Conservation (phyloP, 1,140 invertebrate species). For the Hycleus phaleratus region DNA sequence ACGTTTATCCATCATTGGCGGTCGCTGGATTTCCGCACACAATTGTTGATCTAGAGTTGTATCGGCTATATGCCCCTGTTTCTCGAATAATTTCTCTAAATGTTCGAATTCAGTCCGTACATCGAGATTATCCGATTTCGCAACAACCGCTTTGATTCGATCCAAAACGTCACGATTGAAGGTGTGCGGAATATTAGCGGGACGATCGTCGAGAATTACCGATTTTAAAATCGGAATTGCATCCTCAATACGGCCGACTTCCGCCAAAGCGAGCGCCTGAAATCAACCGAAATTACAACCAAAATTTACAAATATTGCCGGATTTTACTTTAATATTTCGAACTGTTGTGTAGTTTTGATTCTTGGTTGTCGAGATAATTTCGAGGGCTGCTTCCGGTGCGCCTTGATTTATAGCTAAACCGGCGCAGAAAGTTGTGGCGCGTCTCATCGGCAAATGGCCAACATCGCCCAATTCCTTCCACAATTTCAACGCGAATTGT, state of each 20-base stretch:
- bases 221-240: slow-evolving; percentile 51
- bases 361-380: slow-evolving; percentile 46
- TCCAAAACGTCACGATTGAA: slow-evolving; percentile 48
- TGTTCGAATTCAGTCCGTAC: slow-evolving; percentile 40
- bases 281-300: slow-evolving; percentile 6
- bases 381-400: slow-evolving; percentile 59
- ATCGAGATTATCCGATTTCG: slow-evolving; percentile 36
- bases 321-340: slow-evolving; percentile 56
- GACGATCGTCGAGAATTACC: slow-evolving; percentile 49
- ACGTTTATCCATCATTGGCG: slow-evolving; percentile 11
- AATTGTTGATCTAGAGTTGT: slow-evolving; percentile 38
- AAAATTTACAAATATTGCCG: neutral
- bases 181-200: slow-evolving; percentile 43
- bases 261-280: slow-evolving; percentile 49
- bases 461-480: slow-evolving; percentile 48
- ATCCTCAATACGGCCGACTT: slow-evolving; percentile 57
- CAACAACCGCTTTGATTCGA: slow-evolving; percentile 37
- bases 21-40: slow-evolving; percentile 33
- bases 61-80: slow-evolving; percentile 39
- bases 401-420: slow-evolving; percentile 60
- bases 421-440: slow-evolving; percentile 52
- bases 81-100: slow-evolving; percentile 40
- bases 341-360: slow-evolving; percentile 55
- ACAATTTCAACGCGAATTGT: slow-evolving; percentile 54
- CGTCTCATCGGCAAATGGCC: slow-evolving; percentile 51